Evolutionary conservation across 1,140 invertebrate genomes (phyloP).

Genomic region (Araneus ventricosus): DNA sequence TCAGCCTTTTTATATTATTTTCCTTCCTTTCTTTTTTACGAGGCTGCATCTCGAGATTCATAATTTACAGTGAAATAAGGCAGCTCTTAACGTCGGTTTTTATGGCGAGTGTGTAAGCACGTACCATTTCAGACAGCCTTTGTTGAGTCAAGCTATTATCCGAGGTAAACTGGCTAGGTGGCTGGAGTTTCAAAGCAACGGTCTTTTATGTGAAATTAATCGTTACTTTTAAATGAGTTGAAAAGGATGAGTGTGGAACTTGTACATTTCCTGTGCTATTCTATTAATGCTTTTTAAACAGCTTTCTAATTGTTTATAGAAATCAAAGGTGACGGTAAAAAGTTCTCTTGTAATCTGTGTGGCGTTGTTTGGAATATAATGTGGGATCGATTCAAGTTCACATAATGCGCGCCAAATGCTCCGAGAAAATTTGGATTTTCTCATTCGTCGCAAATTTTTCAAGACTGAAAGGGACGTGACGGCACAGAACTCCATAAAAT

Average conservation of each 20-base stretch:
- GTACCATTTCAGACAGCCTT: not conserved
- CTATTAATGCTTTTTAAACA: not conserved
- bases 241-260: not conserved
- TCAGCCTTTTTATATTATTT: not conserved
- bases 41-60: not conserved
- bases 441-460: too few species aligned
- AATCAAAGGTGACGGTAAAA: not conserved
- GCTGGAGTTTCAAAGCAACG: not conserved
- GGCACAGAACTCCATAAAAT: too few species aligned
- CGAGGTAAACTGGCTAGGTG: not conserved
- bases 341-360: not conserved
- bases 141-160: not conserved
- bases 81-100: not conserved
- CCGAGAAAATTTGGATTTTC: too few species aligned
- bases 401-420: too few species aligned
- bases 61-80: not conserved
- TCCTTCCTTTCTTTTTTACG: not conserved
- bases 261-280: not conserved
- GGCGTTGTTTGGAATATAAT: too few species aligned
- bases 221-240: not conserved
- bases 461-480: too few species aligned
- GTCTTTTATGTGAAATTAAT: not conserved
- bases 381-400: too few species aligned
- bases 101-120: not conserved
- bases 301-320: not conserved